A percentile compares a stretch with the other conserved stretches of the same genome.
Conservation (phyloP, 2,888 invertebrate genomes). For the Gerosis bhagava region DNA sequence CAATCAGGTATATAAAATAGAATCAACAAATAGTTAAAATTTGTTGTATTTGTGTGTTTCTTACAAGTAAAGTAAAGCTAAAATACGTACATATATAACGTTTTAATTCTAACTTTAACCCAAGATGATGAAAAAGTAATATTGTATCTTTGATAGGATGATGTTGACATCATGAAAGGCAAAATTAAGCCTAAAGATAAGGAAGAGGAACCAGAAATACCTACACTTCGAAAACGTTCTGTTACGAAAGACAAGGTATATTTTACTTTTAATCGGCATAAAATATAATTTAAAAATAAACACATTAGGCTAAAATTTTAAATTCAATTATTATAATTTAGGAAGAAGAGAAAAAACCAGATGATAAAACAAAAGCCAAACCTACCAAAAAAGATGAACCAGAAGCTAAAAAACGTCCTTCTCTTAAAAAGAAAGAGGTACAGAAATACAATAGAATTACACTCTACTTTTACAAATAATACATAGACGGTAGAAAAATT, state of each 20-base stretch:
- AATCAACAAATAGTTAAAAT: not conserved
- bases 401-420: conserved; percentile 67
- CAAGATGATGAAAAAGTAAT: too few species aligned
- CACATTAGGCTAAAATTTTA: too few species aligned
- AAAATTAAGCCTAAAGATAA: conserved; percentile 74
- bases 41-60: too few species aligned
- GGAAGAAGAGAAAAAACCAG: conserved; percentile 72
- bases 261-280: too few species aligned
- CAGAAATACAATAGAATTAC: conserved; percentile 28
- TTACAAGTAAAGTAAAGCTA: too few species aligned
- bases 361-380: conserved; percentile 72
- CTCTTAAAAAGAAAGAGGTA: conserved; percentile 76
- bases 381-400: conserved; percentile 64
- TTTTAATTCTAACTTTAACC: too few species aligned
- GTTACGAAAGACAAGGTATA: conserved; percentile 72
- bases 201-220: conserved; percentile 68
- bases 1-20: conserved; percentile 56
- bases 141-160: conserved; percentile 65
- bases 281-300: too few species aligned
- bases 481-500: conserved; percentile 30
- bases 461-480: conserved; percentile 34
- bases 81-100: too few species aligned
- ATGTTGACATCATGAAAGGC: conserved; percentile 69
- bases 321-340: conserved; percentile 45
- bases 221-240: conserved; percentile 67